Conservation (phyloP, 2,888 invertebrate genomes). For the Zaprionus bogoriensis region DNA sequence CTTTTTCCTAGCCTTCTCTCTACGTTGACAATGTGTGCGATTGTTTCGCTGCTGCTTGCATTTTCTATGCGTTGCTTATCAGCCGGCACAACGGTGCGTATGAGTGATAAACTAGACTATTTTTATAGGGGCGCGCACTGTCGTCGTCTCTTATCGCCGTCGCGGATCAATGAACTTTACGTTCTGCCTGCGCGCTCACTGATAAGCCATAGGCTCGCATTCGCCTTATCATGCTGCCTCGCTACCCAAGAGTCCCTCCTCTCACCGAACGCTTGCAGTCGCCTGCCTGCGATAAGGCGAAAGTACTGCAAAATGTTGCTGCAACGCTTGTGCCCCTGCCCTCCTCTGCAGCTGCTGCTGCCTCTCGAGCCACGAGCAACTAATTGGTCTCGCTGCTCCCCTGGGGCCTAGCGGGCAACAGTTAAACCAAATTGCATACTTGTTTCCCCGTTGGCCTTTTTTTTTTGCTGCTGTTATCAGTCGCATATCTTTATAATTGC, state of each 20-base stretch:
- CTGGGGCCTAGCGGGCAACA: constrained; percentile 21
- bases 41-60: constrained; percentile 5
- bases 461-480: constrained; percentile 29
- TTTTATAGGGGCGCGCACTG: constrained; percentile 31
- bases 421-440: constrained; percentile 71
- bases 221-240: constrained; percentile 21
- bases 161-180: constrained; percentile 71
- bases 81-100: constrained; percentile 47
- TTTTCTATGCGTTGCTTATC: constrained; percentile 14
- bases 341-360: background rate
- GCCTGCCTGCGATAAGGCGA: constrained; percentile 33
- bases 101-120: constrained; percentile 53
- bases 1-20: background rate
- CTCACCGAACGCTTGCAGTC: too few species aligned
- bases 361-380: constrained; percentile 19
- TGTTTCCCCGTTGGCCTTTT: background rate
- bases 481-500: constrained; percentile 74
- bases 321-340: background rate
- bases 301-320: constrained; percentile 27
- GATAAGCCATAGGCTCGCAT: constrained; percentile 47
- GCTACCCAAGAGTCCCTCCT: too few species aligned
- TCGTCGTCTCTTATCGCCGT: constrained; percentile 52
- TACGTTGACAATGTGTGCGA: constrained; percentile 5
- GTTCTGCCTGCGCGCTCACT: constrained; percentile 41
- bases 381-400: constrained; percentile 60